Evolutionary conservation across 2,113 vertebrate species (phyloP), one percentile per base, ranked within the genome.

Genomic region (Coreoperca whiteheadi): DNA sequence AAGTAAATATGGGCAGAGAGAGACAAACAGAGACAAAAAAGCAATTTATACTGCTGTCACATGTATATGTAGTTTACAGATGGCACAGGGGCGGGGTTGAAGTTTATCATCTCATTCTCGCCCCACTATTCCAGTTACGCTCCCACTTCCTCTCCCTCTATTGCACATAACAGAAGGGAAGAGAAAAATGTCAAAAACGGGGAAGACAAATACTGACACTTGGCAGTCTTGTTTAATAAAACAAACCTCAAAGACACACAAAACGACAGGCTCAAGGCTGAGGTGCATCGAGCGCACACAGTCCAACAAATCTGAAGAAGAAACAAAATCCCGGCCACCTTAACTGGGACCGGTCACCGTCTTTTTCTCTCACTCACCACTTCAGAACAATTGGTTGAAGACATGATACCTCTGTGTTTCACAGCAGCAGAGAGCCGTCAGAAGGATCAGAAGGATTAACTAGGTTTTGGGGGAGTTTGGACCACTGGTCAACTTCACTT

Each of bases 401-500:
- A 82, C 68, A 15, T 30, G 50, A 51, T 68, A 10, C 30, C 16
- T 66, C 41, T 51, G 70, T 79, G 32, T 28, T 68, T 80, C 25
- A 56, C 66, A 80, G 15, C 21, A 65, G 54, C 16, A 21, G 30
- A 65, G 53, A 68, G 46, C n/a, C 71, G 60, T 68, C 48, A 54
- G 57, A 51, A 18, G 14, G 63, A 64, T 68, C 48, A 54, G 57
- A 51, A 18, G 14, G 63, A 81, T 57, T 60, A 76, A 65, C 72
- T 8, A 14, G 34, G 6, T 63, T 70, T 71, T 63, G 4, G 48
- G 48, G 20, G 28, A 59, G 21, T 69, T 57, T 73, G 57, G 67
- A 79, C 48, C 21, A 18, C 37, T 48, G 70, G 57, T 83, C 73
- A 73, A 66, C 56, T 70, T 80, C 1, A 16, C 88, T 80, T 82